These are phyloP conservation scores for Acanthoscelides obtectus DNA, from an alignment of 2,888 invertebrate species.

Conservation along the genomic window DNA sequence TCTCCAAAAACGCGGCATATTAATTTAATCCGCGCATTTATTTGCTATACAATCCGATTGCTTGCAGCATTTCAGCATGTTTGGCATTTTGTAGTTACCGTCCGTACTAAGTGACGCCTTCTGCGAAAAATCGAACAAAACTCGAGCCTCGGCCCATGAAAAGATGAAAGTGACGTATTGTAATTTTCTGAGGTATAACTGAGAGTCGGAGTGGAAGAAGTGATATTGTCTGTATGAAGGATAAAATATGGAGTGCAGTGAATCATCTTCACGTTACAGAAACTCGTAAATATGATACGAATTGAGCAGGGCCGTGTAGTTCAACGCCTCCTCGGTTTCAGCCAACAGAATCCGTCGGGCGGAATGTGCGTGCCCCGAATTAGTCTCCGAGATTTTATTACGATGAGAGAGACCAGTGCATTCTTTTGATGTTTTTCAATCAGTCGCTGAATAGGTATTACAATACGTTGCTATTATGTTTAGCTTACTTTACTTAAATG, in stretches of 20 bases:
- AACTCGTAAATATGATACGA: slow-evolving; percentile 21
- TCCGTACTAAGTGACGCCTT: neutral
- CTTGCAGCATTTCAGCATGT: too few species aligned
- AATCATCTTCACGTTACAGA: slow-evolving; percentile 30
- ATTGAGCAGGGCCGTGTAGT: neutral
- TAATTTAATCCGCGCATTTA: too few species aligned
- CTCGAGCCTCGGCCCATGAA: neutral
- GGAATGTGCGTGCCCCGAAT: neutral
- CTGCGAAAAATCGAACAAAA: neutral
- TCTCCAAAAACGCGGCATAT: too few species aligned
- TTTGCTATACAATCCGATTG: too few species aligned
- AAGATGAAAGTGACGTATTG: slow-evolving; percentile 12
- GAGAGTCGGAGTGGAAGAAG: slow-evolving; percentile 6
- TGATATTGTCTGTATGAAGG: slow-evolving; percentile 32
- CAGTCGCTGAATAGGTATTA: neutral
- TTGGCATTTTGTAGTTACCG: too few species aligned
- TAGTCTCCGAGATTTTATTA: neutral
- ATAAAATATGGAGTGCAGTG: slow-evolving; percentile 37
- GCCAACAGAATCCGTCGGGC: neutral
- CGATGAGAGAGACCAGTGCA: neutral
- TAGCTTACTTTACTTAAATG: too few species aligned
- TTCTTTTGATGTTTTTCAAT: neutral
- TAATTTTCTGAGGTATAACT: slow-evolving; percentile 8
- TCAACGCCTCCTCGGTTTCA: neutral
- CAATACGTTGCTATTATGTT: too few species aligned